These are phyloP conservation scores for Craseonycteris thonglongyai DNA, from an alignment of 2,113 vertebrate species.

Conservation along the genomic window DNA sequence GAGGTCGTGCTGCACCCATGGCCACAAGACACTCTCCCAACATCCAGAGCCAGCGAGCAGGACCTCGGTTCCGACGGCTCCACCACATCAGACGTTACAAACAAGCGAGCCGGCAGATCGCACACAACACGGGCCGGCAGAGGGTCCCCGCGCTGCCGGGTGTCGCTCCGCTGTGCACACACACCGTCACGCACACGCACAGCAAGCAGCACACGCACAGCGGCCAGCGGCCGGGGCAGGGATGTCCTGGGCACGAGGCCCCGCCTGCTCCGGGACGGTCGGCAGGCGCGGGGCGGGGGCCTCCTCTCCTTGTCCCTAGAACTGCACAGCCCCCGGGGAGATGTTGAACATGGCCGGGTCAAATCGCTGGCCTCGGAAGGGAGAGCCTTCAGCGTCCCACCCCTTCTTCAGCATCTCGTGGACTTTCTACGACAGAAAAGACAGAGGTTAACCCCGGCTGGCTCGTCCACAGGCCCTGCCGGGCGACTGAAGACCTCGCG, in stretches of 20 bases:
- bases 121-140: neutral
- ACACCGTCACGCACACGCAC: neutral
- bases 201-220: constrained; percentile 36
- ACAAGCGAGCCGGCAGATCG: neutral
- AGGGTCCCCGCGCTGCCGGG: neutral
- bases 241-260: neutral
- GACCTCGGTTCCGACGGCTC: neutral
- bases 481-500: neutral
- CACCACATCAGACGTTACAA: neutral
- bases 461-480: neutral
- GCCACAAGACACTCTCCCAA: neutral
- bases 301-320: constrained; percentile 77
- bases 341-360: constrained; percentile 98
- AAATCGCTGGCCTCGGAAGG: constrained; percentile 94
- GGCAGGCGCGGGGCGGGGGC: neutral
- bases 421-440: constrained; percentile 86
- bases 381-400: constrained; percentile 97
- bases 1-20: neutral
- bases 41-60: neutral
- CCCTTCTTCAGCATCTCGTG: constrained; percentile 99
- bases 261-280: neutral
- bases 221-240: neutral
- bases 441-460: constrained; percentile 12
- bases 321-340: constrained; percentile 93
- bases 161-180: neutral